These are phyloP conservation scores for Drosophila triauraria DNA, from an alignment of 1,140 invertebrate species.

Conservation along the genomic window DNA sequence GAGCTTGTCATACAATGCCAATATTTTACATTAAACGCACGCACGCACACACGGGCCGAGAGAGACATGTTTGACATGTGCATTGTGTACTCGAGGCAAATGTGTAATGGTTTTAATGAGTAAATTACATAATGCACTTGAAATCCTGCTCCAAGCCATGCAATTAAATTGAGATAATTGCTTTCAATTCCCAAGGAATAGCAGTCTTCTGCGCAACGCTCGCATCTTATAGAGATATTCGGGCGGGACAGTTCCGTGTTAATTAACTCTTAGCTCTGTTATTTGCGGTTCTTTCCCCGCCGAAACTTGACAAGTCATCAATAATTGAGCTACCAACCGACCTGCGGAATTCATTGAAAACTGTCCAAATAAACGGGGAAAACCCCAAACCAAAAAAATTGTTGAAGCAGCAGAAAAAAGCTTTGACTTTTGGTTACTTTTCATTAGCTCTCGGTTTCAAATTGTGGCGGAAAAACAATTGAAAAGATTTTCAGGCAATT, in stretches of 20 bases:
- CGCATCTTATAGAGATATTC: conserved; percentile 11
- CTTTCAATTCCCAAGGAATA: conserved; percentile 34
- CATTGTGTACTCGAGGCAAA: conserved; percentile 52
- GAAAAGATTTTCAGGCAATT: neutral
- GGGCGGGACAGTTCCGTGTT: conserved; percentile 10
- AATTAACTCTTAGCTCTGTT: conserved; percentile 37
- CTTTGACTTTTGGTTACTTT: conserved; percentile 50
- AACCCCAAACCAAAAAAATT: conserved; percentile 1
- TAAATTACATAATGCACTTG: conserved; percentile 67
- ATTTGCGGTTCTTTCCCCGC: conserved; percentile 21
- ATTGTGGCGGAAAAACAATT: conserved; percentile 38
- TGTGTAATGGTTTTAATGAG: conserved; percentile 74
- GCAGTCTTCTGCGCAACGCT: neutral
- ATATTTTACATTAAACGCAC: conserved; percentile 74
- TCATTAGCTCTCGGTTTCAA: conserved; percentile 29
- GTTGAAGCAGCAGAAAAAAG: conserved; percentile 35
- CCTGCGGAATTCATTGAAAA: conserved; percentile 51
- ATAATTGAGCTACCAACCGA: conserved; percentile 44
- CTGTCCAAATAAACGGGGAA: conserved; percentile 19
- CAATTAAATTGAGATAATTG: conserved; percentile 60
- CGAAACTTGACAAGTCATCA: conserved; percentile 43
- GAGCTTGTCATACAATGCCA: conserved; percentile 81
- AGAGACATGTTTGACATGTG: conserved; percentile 54
- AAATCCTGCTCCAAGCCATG: conserved; percentile 61
- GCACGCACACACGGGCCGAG: conserved; percentile 25